A percentile compares a stretch with the other conserved stretches of the same genome.
Evolutionary conservation across 2,797 vertebrate species (phyloP).

Genomic region (Myiothlypis chrysogaster): DNA sequence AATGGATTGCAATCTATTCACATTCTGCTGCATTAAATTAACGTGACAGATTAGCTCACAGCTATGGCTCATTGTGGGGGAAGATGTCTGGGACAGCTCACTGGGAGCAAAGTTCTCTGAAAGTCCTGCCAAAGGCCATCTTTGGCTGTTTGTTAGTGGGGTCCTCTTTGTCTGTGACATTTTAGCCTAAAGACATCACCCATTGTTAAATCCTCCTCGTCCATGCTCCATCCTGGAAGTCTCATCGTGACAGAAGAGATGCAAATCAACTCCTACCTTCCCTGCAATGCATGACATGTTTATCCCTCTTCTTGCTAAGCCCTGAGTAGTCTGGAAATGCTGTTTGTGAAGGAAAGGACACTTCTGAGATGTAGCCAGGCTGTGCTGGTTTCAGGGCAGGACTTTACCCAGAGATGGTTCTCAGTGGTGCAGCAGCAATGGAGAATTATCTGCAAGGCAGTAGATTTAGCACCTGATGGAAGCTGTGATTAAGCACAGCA

Average conservation of each 20-base stretch:
- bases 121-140: neutral
- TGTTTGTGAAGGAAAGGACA: neutral
- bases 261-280: neutral
- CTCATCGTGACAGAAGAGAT: neutral
- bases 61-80: neutral
- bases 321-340: neutral
- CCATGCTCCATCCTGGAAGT: neutral
- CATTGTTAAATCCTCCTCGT: neutral
- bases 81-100: neutral
- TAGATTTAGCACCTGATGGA: neutral
- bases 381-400: neutral
- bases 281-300: neutral
- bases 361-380: neutral
- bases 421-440: neutral
- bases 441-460: neutral
- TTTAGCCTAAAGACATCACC: neutral
- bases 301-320: neutral
- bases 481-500: neutral
- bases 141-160: neutral
- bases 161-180: neutral
- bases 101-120: neutral
- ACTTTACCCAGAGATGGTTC: neutral
- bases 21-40: neutral
- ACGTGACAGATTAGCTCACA: neutral
- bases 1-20: neutral